Evolutionary conservation across 1,140 invertebrate genomes (phyloP).

Genomic region (Drosophila micromelanica): DNA sequence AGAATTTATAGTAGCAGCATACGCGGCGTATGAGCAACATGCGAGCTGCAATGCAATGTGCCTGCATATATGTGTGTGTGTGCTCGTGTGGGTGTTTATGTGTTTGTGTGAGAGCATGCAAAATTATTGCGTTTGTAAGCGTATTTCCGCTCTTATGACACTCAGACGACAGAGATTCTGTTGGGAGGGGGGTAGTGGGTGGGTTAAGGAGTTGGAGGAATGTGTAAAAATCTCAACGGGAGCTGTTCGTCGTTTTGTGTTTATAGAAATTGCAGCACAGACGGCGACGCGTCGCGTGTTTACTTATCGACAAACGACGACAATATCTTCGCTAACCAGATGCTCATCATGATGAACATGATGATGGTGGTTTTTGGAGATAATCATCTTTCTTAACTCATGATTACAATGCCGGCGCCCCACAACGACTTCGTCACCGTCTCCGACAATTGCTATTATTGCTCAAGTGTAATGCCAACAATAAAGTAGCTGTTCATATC

Average conservation of each 20-base stretch:
- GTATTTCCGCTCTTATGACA: constrained; percentile 55
- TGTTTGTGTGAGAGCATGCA: constrained; percentile 32
- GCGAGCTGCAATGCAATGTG: constrained; percentile 20
- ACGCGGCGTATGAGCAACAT: constrained; percentile 53
- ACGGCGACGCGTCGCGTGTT: constrained; percentile 30
- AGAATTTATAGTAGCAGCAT: constrained; percentile 50
- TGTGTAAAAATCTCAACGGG: constrained; percentile 41
- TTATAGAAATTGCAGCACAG: constrained; percentile 53
- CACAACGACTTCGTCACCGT: constrained; percentile 2
- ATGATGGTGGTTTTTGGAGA: constrained; percentile 6
- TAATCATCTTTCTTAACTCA: constrained; percentile 23
- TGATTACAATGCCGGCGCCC: constrained; percentile 12
- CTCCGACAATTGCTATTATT: constrained; percentile 56
- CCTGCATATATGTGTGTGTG: neutral
- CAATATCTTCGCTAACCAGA: constrained; percentile 24
- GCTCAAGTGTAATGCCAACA: constrained; percentile 60
- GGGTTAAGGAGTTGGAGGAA: neutral
- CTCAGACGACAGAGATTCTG: constrained; percentile 3
- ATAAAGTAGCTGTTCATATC: constrained; percentile 63
- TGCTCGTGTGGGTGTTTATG: neutral
- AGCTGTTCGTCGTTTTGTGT: constrained; percentile 33
- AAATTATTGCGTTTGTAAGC: constrained; percentile 59
- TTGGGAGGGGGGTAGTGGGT: neutral
- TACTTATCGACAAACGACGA: constrained; percentile 45
- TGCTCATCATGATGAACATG: constrained; percentile 22